Conservation (phyloP, 2,888 invertebrate species). For the Octonoba sinensis region DNA sequence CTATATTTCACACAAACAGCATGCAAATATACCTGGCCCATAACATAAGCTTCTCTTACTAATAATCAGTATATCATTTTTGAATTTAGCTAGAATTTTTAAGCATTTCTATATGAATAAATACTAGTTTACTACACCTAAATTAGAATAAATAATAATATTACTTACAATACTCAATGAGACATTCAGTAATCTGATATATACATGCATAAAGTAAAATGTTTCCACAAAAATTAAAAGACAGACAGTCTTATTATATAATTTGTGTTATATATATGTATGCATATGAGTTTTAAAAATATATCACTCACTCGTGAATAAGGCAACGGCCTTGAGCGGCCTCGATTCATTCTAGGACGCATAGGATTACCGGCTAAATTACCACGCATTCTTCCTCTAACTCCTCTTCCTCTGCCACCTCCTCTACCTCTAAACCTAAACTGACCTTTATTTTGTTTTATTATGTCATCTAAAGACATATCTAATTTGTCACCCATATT, state of each 20-base stretch:
- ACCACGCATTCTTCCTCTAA: constrained; percentile 63
- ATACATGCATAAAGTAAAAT: too few species aligned
- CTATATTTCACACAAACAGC: too few species aligned
- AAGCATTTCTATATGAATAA: too few species aligned
- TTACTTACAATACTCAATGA: too few species aligned
- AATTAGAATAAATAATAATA: too few species aligned
- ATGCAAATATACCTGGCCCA: too few species aligned
- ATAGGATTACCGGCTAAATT: constrained; percentile 47
- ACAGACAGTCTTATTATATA: background rate
- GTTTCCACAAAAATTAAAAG: background rate
- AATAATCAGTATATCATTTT: too few species aligned
- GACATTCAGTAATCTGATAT: too few species aligned
- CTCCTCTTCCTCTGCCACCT: constrained; percentile 68
- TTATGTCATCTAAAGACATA: constrained; percentile 97
- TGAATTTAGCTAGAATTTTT: too few species aligned
- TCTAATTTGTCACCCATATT: constrained; percentile 95
- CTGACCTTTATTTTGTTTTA: constrained; percentile 80
- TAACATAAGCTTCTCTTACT: too few species aligned
- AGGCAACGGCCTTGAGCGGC: constrained; percentile 48
- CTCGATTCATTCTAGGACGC: constrained; percentile 29
- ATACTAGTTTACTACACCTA: too few species aligned
- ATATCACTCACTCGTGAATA: constrained; percentile 77
- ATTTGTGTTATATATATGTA: background rate
- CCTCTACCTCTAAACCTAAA: constrained; percentile 70
- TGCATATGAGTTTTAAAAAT: background rate